phyloP scores from a whole-genome alignment of 2,888 invertebrate species.

The Mythimna pallens region DNA sequence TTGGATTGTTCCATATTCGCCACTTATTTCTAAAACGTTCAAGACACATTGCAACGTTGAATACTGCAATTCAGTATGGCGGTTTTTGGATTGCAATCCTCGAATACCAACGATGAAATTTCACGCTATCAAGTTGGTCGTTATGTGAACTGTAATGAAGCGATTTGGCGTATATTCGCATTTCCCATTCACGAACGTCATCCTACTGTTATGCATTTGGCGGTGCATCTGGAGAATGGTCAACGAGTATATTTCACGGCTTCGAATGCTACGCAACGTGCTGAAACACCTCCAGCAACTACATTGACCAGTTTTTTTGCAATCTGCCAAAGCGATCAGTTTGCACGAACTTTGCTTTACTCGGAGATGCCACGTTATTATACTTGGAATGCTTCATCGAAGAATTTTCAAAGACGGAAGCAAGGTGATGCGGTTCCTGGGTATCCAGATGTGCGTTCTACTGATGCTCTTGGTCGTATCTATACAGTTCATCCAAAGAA shows the following conservation, averaged over 20 bases:
- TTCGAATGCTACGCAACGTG: conserved; percentile 19
- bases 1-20: no score
- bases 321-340: background rate
- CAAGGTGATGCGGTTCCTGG: conserved; percentile 15
- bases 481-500: no score
- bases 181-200: conserved; percentile 15
- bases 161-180: conserved; percentile 3
- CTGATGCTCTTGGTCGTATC: background rate
- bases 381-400: background rate
- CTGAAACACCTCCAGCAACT: conserved; percentile 33
- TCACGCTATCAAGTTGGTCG: background rate
- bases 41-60: no score
- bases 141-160: conserved; percentile 8
- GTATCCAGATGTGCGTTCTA: background rate
- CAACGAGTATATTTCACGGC: conserved; percentile 17
- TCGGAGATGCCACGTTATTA: background rate
- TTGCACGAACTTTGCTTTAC: conserved; percentile 7
- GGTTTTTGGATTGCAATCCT: background rate
- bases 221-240: conserved; percentile 13
- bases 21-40: no score
- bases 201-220: conserved; percentile 17
- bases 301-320: conserved; percentile 60
- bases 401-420: conserved; percentile 7
- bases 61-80: background rate
- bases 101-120: background rate